These are phyloP conservation scores for Leucophenga varia DNA, from an alignment of 1,140 invertebrate species.

Conservation along the genomic window DNA sequence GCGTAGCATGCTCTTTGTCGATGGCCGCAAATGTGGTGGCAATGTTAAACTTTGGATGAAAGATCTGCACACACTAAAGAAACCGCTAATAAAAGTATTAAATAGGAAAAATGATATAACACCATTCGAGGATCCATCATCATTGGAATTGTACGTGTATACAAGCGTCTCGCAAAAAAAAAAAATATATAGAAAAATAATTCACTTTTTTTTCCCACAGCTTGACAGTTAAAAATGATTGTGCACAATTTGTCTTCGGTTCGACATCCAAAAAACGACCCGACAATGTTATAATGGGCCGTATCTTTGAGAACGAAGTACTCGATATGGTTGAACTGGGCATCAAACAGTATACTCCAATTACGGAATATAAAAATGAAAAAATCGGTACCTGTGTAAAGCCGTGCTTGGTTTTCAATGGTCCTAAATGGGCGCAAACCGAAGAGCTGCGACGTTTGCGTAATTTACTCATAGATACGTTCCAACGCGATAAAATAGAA, in stretches of 20 bases:
- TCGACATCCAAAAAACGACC: constrained; percentile 94
- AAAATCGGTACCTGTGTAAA: constrained; percentile 84
- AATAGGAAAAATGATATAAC: constrained; percentile 81
- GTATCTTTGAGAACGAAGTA: constrained; percentile 86
- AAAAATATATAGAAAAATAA: neutral
- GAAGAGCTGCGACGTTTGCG: constrained; percentile 81
- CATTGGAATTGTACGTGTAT: constrained; percentile 70
- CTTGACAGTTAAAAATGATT: constrained; percentile 83
- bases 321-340: constrained; percentile 97
- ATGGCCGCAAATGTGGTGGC: constrained; percentile 82
- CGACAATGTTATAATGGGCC: constrained; percentile 86
- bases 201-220: constrained; percentile 38
- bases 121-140: constrained; percentile 81
- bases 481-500: constrained; percentile 80
- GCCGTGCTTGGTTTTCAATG: constrained; percentile 91
- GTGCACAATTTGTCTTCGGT: constrained; percentile 85
- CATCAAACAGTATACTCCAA: constrained; percentile 76
- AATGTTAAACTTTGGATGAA: constrained; percentile 75
- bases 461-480: constrained; percentile 90
- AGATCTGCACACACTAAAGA: constrained; percentile 86
- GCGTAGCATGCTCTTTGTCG: constrained; percentile 82
- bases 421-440: constrained; percentile 85
- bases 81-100: constrained; percentile 77
- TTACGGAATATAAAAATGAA: constrained; percentile 77
- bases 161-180: neutral